Conservation (phyloP, 2,797 vertebrate species). For the Poeciliopsis infans region DNA sequence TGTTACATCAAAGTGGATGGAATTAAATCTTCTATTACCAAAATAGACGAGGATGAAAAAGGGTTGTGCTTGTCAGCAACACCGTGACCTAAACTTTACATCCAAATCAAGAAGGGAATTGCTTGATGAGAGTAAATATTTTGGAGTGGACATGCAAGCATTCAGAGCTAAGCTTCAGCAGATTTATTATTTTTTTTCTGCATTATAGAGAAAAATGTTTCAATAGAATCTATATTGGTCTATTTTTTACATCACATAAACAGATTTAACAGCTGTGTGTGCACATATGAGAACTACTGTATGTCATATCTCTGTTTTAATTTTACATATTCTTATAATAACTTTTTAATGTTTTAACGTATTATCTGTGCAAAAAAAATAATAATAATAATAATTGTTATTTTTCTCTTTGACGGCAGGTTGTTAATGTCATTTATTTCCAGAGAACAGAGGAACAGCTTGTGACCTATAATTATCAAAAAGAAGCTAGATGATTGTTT, state of each 20-base stretch:
- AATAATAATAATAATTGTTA: background rate
- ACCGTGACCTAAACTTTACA: background rate
- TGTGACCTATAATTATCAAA: conserved; percentile 16
- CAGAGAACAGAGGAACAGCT: conserved; percentile 3
- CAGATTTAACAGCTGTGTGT: background rate
- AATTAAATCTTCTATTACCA: background rate
- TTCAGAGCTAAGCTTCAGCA: background rate
- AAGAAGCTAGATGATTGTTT: conserved; percentile 9
- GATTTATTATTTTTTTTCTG: background rate
- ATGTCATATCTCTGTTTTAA: background rate
- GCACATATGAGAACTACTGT: background rate
- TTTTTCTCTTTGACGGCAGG: background rate
- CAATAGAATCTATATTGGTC: background rate
- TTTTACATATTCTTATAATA: background rate
- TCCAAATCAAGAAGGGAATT: background rate
- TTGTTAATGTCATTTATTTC: conserved; percentile 9
- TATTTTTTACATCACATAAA: background rate
- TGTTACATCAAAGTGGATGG: background rate
- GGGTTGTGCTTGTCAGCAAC: background rate
- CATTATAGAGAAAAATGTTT: background rate
- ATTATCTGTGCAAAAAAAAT: background rate
- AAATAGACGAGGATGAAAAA: background rate
- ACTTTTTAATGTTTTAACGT: background rate
- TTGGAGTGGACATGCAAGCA: background rate
- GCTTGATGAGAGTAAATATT: background rate